These are phyloP conservation scores for Geotrypetes seraphini DNA, from an alignment of 2,797 vertebrate species.

Conservation along the genomic window DNA sequence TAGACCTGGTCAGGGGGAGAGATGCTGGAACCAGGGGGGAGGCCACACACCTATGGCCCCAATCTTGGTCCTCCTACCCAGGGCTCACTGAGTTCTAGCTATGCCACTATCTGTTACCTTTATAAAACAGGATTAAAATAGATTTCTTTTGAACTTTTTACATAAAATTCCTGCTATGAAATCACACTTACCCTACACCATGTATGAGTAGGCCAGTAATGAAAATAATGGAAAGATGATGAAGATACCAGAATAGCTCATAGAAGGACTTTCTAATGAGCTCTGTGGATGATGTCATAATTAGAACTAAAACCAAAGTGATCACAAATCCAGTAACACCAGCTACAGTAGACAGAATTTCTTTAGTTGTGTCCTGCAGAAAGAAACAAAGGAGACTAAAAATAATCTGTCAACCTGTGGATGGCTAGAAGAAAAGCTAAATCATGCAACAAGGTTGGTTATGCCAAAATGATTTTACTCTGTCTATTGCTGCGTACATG, in stretches of 20 bases:
- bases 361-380: slow-evolving; percentile 38
- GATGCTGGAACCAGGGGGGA: no score
- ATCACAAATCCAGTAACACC: slow-evolving; percentile 57
- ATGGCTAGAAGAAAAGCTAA: background rate
- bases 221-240: slow-evolving; percentile 57
- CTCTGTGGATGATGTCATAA: slow-evolving; percentile 61
- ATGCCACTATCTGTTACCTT: no score
- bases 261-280: slow-evolving; percentile 51
- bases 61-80: no score
- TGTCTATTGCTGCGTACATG: no score
- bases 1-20: no score
- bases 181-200: slow-evolving; percentile 64
- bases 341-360: slow-evolving; percentile 42
- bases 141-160: no score
- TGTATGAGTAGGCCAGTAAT: slow-evolving; percentile 54
- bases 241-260: slow-evolving; percentile 64
- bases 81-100: no score
- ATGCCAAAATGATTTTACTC: no score
- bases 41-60: no score
- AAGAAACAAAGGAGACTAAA: slow-evolving; percentile 4
- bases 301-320: slow-evolving; percentile 54
- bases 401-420: background rate
- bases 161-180: no score
- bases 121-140: no score
- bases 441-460: no score